Conservation (phyloP, 30 jellyfish, hydroid and myxozoan species). For the Hydractinia echinata region DNA sequence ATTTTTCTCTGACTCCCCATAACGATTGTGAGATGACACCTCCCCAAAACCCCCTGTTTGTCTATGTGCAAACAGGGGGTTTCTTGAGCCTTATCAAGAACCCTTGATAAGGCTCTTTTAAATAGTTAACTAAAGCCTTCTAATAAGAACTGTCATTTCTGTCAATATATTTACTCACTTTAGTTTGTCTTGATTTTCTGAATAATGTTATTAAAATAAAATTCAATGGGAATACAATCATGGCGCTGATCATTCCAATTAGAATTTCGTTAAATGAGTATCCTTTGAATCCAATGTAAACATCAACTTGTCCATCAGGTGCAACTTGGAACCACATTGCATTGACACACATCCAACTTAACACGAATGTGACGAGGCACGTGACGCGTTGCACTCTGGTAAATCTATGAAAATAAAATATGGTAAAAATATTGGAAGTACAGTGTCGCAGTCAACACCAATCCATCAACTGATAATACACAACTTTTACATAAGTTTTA, state of each 20-base stretch:
- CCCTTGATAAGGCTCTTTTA: too few relatives aligned
- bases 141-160: too few relatives aligned
- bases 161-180: slow-evolving; percentile 38
- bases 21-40: too few relatives aligned
- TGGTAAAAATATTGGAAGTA: not conserved
- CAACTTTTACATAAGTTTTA: not conserved
- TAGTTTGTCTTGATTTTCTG: slow-evolving; percentile 59
- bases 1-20: too few relatives aligned
- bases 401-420: slow-evolving; percentile 40
- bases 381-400: slow-evolving; percentile 92
- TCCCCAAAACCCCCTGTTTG: too few relatives aligned
- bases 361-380: slow-evolving; percentile 66
- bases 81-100: too few relatives aligned
- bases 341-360: slow-evolving; percentile 86
- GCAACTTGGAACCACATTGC: slow-evolving; percentile 96
- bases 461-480: not conserved
- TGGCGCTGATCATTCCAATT: slow-evolving; percentile 76
- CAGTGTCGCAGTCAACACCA: too few relatives aligned
- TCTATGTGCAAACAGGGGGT: too few relatives aligned
- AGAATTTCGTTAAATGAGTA: slow-evolving; percentile 77
- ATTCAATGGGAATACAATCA: slow-evolving; percentile 89
- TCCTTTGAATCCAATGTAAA: slow-evolving; percentile 76
- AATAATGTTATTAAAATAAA: slow-evolving; percentile 56
- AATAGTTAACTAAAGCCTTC: too few relatives aligned
- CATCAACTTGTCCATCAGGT: slow-evolving; percentile 68